A percentile compares a stretch with the other conserved stretches of the same genome.
Evolutionary conservation across 2,888 invertebrate species (phyloP).

Genomic region (Odontocolon sp.): DNA sequence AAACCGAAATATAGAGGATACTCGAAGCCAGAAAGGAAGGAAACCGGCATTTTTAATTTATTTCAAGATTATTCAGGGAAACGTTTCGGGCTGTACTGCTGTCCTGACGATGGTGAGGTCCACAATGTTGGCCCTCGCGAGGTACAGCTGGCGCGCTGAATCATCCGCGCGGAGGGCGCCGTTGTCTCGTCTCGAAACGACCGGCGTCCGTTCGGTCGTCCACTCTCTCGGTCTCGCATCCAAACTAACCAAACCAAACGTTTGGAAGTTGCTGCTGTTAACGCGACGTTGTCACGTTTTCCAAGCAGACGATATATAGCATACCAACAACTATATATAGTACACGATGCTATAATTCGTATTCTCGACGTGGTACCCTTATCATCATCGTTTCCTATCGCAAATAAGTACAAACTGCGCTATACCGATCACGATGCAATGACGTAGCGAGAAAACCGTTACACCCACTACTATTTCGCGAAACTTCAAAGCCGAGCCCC

Average conservation of each 20-base stretch:
- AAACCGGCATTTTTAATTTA: slow-evolving; percentile 54
- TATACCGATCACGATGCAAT: slow-evolving; percentile 2
- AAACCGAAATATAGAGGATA: neutral
- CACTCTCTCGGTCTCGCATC: slow-evolving; percentile 38
- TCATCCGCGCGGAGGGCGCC: slow-evolving; percentile 64
- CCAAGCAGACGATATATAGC: slow-evolving; percentile 16
- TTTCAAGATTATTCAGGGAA: slow-evolving; percentile 61
- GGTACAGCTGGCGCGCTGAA: slow-evolving; percentile 74
- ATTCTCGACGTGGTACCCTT: slow-evolving; percentile 16
- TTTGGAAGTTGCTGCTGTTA: slow-evolving; percentile 21
- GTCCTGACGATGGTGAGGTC: neutral
- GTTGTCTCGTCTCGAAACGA: slow-evolving; percentile 41
- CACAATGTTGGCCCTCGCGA: slow-evolving; percentile 27
- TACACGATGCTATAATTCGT: slow-evolving; percentile 26
- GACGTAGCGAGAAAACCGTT: neutral
- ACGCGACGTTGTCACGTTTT: slow-evolving; percentile 65
- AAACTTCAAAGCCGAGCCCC: neutral
- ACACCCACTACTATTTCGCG: neutral
- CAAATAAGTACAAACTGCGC: neutral
- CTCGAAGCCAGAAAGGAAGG: slow-evolving; percentile 8
- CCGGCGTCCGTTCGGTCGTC: slow-evolving; percentile 41
- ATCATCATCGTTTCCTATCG: slow-evolving; percentile 21
- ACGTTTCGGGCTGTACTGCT: slow-evolving; percentile 41
- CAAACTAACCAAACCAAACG: neutral
- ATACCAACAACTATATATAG: neutral